phyloP scores from a whole-genome alignment of 2,888 invertebrate species.

The Macrophya alboannulata region DNA sequence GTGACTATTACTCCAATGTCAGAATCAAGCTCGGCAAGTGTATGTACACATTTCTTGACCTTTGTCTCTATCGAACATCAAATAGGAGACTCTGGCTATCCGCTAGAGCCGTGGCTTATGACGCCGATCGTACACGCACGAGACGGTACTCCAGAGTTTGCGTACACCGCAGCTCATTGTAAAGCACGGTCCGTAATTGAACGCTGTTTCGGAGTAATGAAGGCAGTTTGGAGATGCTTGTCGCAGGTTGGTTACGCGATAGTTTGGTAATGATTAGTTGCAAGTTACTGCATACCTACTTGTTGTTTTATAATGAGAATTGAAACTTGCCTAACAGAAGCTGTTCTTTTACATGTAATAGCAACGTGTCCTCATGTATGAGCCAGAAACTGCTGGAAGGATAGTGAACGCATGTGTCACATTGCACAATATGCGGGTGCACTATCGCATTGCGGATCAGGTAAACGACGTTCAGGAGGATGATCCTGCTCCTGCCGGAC shows the following conservation, averaged over 20 bases:
- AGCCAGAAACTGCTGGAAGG: too few relatives aligned
- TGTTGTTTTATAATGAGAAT: too few relatives aligned
- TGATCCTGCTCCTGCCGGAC: too few relatives aligned
- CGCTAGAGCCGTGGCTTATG: constrained; percentile 61
- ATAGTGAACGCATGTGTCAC: too few relatives aligned
- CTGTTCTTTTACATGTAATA: too few relatives aligned
- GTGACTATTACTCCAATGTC: too few relatives aligned
- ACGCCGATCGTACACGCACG: constrained; percentile 56
- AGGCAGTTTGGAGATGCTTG: constrained; percentile 57
- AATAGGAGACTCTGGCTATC: constrained; percentile 64
- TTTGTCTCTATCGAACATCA: neutral
- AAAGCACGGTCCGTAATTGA: constrained; percentile 60
- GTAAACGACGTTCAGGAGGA: too few relatives aligned
- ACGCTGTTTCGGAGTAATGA: constrained; percentile 63
- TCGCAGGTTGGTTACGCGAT: neutral
- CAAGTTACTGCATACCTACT: neutral
- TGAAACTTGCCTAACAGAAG: too few relatives aligned
- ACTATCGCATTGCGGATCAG: too few relatives aligned
- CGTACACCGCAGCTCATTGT: constrained; percentile 60
- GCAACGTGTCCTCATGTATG: too few relatives aligned
- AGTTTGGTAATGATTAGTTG: neutral
- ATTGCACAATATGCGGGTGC: too few relatives aligned
- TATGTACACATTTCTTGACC: constrained; percentile 37
- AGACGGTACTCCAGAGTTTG: constrained; percentile 53
- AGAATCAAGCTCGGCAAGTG: too few relatives aligned